A percentile compares a stretch with the other conserved stretches of the same genome.
Conservation (phyloP, 2,797 vertebrate genomes). For the Coilia nasus region DNA sequence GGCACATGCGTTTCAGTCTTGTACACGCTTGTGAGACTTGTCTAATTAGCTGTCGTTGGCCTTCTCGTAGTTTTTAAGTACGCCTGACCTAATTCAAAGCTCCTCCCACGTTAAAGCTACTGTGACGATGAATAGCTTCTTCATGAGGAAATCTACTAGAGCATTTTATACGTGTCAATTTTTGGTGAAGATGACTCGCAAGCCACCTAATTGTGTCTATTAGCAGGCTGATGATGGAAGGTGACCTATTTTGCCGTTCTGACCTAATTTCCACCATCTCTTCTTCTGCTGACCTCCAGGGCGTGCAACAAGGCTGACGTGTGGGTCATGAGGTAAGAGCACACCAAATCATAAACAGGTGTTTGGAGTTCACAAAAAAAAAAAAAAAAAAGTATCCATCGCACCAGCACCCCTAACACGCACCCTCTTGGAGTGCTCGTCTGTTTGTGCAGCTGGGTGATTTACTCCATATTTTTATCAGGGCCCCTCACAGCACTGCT, state of each 20-base stretch:
- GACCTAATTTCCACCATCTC: slow-evolving; percentile 34
- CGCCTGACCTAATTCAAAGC: background rate
- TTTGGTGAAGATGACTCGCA: background rate
- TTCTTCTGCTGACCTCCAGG: background rate
- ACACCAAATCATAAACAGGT: slow-evolving; percentile 60
- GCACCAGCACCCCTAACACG: slow-evolving; percentile 29
- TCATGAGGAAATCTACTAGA: background rate
- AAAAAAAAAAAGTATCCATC: background rate
- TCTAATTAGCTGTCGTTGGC: background rate
- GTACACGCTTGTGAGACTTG: background rate
- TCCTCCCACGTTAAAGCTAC: background rate
- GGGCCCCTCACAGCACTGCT: slow-evolving; percentile 16
- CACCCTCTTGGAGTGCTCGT: slow-evolving; percentile 36
- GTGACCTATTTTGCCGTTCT: slow-evolving; percentile 33
- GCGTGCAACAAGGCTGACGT: slow-evolving; percentile 23
- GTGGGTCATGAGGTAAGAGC: slow-evolving; percentile 43
- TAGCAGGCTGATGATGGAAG: background rate
- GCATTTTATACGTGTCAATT: background rate
- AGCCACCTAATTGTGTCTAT: slow-evolving; percentile 9
- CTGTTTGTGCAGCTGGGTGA: slow-evolving; percentile 53
- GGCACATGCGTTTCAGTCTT: slow-evolving; percentile 16
- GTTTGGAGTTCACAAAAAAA: slow-evolving; percentile 40
- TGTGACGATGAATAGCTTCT: background rate
- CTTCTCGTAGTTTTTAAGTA: background rate
- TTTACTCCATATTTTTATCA: slow-evolving; percentile 33